Conservation (phyloP, 2,888 invertebrate genomes). For the Augiades crinisus region DNA sequence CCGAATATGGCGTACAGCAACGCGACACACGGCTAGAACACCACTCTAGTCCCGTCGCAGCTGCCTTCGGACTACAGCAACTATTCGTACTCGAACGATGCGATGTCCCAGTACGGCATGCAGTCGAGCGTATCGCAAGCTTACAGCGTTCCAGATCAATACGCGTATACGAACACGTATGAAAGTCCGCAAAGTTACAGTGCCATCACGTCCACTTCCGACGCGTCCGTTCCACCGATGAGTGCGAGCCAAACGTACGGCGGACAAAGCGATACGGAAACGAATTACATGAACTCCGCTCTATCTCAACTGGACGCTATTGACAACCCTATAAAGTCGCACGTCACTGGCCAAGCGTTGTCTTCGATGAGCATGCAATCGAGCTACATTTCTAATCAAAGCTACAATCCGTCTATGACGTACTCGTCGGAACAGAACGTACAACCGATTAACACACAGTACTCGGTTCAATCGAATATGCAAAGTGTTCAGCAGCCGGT, state of each 20-base stretch:
- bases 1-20: slow-evolving; percentile 55
- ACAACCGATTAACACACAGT: slow-evolving; percentile 39
- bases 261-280: slow-evolving; percentile 30
- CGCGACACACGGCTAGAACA: slow-evolving; percentile 50
- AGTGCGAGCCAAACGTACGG: slow-evolving; percentile 41
- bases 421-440: slow-evolving; percentile 44
- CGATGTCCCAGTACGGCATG: slow-evolving; percentile 33
- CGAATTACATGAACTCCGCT: slow-evolving; percentile 35
- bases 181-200: slow-evolving; percentile 49
- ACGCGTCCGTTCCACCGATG: slow-evolving; percentile 40
- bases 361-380: slow-evolving; percentile 35
- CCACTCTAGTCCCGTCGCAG: slow-evolving; percentile 46
- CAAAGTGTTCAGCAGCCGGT: not conserved
- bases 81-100: slow-evolving; percentile 51
- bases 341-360: slow-evolving; percentile 65
- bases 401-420: slow-evolving; percentile 32
- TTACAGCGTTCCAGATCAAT: slow-evolving; percentile 43
- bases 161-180: slow-evolving; percentile 45
- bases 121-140: slow-evolving; percentile 35
- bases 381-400: slow-evolving; percentile 31
- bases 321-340: slow-evolving; percentile 71
- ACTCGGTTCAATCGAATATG: slow-evolving; percentile 26
- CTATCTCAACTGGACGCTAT: slow-evolving; percentile 56
- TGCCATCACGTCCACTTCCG: slow-evolving; percentile 42
- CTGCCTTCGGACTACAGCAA: slow-evolving; percentile 52